Evolutionary conservation across 2,797 vertebrate genomes (phyloP).

Genomic region (Alosa sapidissima): DNA sequence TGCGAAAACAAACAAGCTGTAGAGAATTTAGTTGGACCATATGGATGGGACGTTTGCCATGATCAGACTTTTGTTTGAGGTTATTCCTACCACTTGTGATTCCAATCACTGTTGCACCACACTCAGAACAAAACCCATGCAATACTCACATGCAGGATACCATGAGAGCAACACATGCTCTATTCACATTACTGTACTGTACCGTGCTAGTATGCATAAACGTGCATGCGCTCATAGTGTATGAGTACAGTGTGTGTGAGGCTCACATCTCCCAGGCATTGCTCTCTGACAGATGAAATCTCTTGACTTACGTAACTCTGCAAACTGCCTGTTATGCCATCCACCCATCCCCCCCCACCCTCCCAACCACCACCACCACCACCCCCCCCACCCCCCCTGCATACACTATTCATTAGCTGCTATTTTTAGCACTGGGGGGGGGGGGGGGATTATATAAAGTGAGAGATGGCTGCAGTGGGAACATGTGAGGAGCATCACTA

Average conservation of each 20-base stretch:
- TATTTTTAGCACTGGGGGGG: conserved; percentile 61
- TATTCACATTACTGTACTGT: too few species aligned
- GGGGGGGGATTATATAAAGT: conserved; percentile 64
- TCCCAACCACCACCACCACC: background rate
- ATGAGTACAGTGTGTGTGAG: conserved; percentile 36
- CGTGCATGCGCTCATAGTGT: background rate
- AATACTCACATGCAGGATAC: background rate
- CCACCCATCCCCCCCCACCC: background rate
- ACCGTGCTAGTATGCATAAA: too few species aligned
- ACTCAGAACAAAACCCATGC: too few species aligned
- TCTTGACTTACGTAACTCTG: background rate
- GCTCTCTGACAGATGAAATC: conserved; percentile 13
- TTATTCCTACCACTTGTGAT: background rate
- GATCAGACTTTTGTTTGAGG: background rate
- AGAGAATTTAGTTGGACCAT: background rate
- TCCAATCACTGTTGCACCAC: too few species aligned
- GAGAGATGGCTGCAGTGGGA: conserved; percentile 56
- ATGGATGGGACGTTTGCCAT: background rate
- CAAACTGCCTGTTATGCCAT: background rate
- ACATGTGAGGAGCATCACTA: conserved; percentile 53
- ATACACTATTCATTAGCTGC: conserved; percentile 64
- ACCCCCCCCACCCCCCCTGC: conserved; percentile 47
- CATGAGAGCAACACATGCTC: background rate
- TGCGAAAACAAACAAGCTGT: background rate
- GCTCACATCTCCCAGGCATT: conserved; percentile 39